Evolutionary conservation across 1,140 invertebrate species (phyloP), one percentile per base, ranked within the genome.

Genomic region (Bombus fervidus): DNA sequence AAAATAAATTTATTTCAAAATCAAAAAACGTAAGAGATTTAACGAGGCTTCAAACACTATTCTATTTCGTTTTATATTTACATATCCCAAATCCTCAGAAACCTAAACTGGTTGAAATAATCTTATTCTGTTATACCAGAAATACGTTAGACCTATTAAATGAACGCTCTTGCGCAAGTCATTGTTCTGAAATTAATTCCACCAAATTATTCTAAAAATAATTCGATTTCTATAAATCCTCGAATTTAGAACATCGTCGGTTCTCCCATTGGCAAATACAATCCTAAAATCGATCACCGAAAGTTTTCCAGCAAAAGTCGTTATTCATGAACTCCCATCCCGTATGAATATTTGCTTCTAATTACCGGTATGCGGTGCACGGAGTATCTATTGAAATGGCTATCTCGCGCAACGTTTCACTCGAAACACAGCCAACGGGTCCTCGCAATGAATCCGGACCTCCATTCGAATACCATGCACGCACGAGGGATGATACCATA

Each of bases 381-480:
- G 77, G 1, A 57, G 41, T 53, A 31, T 74, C 78, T 39, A 85
- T 73, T 73, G 41, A 85, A 85, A 81, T 10, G 69, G 57, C 43
- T 83, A 53, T 80, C 62, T 72, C 81, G 64, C 13, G 71, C 53
- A 37, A 79, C 72, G 75, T 72, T 83, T 81, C 39, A 47, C 62
- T 39, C 64, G 57, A 69, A 39, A 47, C n/a, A 64, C 57, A 64
- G 71, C 10, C 43, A 13, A n/a, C 18, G 64, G 59, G 41, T 62
- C 43, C 75, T 73, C 85, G 71, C 86, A 53, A 53, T 18, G 47
- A 53, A 53, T 53, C 18, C 47, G 47, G 18, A 53, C 47, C 47
- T 53, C 47, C 47, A 87, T 91, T 89, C 74, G 85, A 86, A 91
- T 86, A 88, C 90, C 43, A 53, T 90, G 87, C 89, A 92, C 91